Evolutionary conservation across 23 tunicate genomes (phyloP).

Genomic region (Botrylloides violaceus): DNA sequence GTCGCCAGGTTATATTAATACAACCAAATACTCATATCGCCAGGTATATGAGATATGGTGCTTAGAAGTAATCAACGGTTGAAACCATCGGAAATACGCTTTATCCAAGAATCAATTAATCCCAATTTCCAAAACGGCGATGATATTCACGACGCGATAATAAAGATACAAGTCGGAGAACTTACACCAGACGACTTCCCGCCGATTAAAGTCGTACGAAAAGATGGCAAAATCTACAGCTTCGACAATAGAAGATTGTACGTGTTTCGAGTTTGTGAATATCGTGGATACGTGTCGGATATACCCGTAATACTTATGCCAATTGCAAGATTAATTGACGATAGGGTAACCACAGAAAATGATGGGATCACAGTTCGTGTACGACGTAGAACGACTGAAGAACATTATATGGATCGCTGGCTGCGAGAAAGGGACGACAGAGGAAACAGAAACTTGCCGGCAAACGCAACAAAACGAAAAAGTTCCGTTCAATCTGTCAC

Average conservation of each 20-base stretch:
- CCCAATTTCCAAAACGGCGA: conserved; percentile 27
- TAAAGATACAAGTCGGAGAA: conserved; percentile 3
- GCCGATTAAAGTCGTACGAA: conserved; percentile 12
- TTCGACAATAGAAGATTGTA: conserved; percentile 41
- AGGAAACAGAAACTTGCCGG: conserved; percentile 7
- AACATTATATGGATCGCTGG: conserved; percentile 6
- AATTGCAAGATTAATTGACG: not conserved
- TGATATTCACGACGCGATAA: conserved; percentile 10
- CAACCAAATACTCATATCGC: too few relatives aligned
- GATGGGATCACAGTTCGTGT: conserved; percentile 17
- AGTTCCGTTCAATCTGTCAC: too few relatives aligned
- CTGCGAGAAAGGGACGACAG: conserved; percentile 2
- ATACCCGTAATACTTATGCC: conserved; percentile 6
- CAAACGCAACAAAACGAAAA: not conserved
- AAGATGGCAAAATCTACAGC: conserved; percentile 28
- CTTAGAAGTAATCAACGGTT: too few relatives aligned
- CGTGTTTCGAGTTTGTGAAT: conserved; percentile 2
- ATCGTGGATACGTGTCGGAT: not conserved
- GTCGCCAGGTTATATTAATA: too few relatives aligned
- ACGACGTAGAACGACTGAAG: conserved; percentile 2
- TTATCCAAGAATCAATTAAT: conserved; percentile 30
- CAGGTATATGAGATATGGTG: too few relatives aligned
- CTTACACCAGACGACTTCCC: conserved; percentile 12
- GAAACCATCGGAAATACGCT: conserved; percentile 34
- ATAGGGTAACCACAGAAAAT: conserved; percentile 18